Percentiles rank a stretch among this genome's conserved stretches.
phyloP scores from a whole-genome alignment of 2,888 invertebrate genomes.

The Chloroclystis v-ata region DNA sequence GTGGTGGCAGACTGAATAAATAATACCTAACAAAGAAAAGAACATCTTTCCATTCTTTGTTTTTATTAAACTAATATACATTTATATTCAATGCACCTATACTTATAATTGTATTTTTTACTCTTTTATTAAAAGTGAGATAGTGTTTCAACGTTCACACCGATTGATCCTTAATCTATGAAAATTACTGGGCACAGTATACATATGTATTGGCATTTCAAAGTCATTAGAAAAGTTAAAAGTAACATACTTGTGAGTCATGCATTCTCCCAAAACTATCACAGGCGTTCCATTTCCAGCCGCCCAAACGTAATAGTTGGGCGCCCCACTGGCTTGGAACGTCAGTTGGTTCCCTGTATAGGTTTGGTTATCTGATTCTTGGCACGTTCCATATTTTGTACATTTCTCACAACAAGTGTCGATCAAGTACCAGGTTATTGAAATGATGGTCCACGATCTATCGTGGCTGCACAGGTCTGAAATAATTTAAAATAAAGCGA shows the following conservation, averaged over 20 bases:
- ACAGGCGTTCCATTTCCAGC: background rate
- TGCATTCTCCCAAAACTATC: background rate
- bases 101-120: too few relatives aligned
- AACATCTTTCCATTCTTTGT: too few relatives aligned
- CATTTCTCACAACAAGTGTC: background rate
- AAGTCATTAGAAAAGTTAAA: background rate
- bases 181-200: too few relatives aligned
- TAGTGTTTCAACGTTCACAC: too few relatives aligned
- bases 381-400: background rate
- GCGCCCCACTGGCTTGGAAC: background rate
- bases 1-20: too few relatives aligned
- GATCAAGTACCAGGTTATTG: constrained; percentile 43
- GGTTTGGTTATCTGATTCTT: background rate
- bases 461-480: constrained; percentile 68
- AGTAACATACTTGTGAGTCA: background rate
- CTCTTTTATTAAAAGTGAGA: too few relatives aligned
- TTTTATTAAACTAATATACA: too few relatives aligned
- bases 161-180: too few relatives aligned
- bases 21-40: too few relatives aligned
- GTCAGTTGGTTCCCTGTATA: background rate
- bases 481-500: background rate
- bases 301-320: background rate
- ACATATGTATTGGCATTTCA: too few relatives aligned
- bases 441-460: constrained; percentile 60
- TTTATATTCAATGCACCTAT: too few relatives aligned